phyloP scores from a whole-genome alignment of 1,140 invertebrate genomes.

The Argopecten irradians region DNA sequence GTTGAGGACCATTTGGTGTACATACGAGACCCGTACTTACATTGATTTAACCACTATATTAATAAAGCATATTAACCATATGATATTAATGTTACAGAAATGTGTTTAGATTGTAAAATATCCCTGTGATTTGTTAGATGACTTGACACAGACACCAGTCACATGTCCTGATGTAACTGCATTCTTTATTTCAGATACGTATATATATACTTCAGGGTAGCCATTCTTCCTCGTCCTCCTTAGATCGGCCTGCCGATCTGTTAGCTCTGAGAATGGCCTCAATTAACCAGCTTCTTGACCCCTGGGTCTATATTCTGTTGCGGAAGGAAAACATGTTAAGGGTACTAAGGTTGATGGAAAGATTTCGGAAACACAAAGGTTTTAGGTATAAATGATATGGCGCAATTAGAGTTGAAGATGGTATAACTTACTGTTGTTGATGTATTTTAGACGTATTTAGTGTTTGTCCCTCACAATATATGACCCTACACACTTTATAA shows the following conservation, averaged over 20 bases:
- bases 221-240: neutral
- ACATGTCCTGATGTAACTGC: neutral
- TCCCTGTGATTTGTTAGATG: too few relatives aligned
- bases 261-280: conserved; percentile 73
- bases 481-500: neutral
- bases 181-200: conserved; percentile 11
- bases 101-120: too few relatives aligned
- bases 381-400: neutral
- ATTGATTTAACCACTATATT: too few relatives aligned
- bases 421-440: neutral
- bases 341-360: conserved; percentile 9
- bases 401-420: neutral
- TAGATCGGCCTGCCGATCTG: conserved; percentile 57
- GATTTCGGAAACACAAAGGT: conserved; percentile 16
- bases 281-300: conserved; percentile 75
- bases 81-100: too few relatives aligned
- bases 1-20: too few relatives aligned
- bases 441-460: neutral
- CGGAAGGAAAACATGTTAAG: conserved; percentile 62
- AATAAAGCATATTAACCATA: too few relatives aligned
- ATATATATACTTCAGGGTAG: neutral
- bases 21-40: too few relatives aligned
- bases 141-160: too few relatives aligned
- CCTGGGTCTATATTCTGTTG: conserved; percentile 77
- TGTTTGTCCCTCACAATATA: neutral